Base-by-base conservation (phyloP, 2,113 vertebrate genomes). In the Loxodonta africana region DNA sequence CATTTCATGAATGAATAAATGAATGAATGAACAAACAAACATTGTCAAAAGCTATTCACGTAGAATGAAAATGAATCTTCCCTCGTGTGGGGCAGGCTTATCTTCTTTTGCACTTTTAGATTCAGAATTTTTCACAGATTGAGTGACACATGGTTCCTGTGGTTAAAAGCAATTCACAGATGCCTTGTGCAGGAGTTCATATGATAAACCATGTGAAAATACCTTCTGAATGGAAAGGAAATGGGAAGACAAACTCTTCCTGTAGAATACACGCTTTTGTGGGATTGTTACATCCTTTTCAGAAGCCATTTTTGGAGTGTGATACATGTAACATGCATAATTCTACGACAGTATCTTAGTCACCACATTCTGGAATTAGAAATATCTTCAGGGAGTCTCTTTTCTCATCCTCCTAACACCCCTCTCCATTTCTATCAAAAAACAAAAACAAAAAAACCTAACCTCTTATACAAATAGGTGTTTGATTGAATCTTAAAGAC, bases 11-110 rank as follows among this genome's bases (percentile, higher is more conserved):
- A 48, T 90, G 77, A 63, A 65, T 71, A 87, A 91, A 94, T 51
- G 83, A 97, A 83, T 33, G 33, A 88, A 80, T 57, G 53, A 83
- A 89, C n/a, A 96, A 91, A 93, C n/a, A 96, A 91, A 93, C 73
- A 77, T 37, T 76, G 67, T 88, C 53, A 88, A 53, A 95, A 44
- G 11, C 33, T 71, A 86, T 67, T 30, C 9, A 1, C 67, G 76
- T 73, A 91, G 80, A 90, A 91, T 73, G 62, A 81, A 93, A 94
- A 97, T 18, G 69, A 84, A 57, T 96, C 33, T 83, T 82, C 11
- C 37, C 28, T 53, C 21, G 20, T 17, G 3, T 77, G 53, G 53
- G 25, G 53, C 33, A 48, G 62, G 23, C 80, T 95, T 80, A 76
- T 93, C 37, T 33, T 53, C 30, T 74, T 65, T 65, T 67, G 44